These are phyloP conservation scores for Bostrychus sinensis DNA, from an alignment of 2,113 vertebrate genomes.

Conservation along the genomic window DNA sequence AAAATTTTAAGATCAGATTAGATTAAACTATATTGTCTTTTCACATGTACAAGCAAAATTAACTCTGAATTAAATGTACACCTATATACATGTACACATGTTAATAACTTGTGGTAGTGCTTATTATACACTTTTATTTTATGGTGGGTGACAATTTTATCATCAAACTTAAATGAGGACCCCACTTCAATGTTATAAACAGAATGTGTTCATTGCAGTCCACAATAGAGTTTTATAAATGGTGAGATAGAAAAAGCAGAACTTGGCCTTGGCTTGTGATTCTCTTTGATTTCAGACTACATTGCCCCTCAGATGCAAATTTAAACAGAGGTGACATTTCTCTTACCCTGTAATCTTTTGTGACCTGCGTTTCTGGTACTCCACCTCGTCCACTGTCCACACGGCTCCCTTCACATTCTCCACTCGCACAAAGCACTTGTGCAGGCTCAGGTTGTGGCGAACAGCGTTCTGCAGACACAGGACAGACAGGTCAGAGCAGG, in stretches of 20 bases:
- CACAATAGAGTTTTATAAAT: too few species aligned
- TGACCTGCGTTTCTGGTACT: conserved; percentile 99
- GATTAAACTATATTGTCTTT: too few species aligned
- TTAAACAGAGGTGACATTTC: neutral
- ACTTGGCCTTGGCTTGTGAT: conserved; percentile 3
- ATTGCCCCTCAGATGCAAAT: conserved; percentile 13
- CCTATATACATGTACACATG: neutral
- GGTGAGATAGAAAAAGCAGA: neutral
- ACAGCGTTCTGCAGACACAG: conserved; percentile 90
- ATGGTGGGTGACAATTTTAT: too few species aligned
- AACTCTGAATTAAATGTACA: neutral
- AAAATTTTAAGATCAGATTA: too few species aligned
- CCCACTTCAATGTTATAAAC: too few species aligned
- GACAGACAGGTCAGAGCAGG: conserved; percentile 42
- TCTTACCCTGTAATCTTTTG: conserved; percentile 99
- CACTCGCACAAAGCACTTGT: conserved; percentile 99
- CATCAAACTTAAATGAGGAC: too few species aligned
- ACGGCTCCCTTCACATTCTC: conserved; percentile 99
- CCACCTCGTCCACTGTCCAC: conserved; percentile 98
- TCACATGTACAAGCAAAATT: neutral
- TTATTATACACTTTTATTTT: neutral
- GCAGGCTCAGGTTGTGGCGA: conserved; percentile 99
- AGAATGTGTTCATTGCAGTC: too few species aligned
- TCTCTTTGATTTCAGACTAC: conserved; percentile 5
- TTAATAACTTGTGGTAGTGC: neutral